phyloP scores from a whole-genome alignment of 2,113 vertebrate genomes.

The Cebus imitator region DNA sequence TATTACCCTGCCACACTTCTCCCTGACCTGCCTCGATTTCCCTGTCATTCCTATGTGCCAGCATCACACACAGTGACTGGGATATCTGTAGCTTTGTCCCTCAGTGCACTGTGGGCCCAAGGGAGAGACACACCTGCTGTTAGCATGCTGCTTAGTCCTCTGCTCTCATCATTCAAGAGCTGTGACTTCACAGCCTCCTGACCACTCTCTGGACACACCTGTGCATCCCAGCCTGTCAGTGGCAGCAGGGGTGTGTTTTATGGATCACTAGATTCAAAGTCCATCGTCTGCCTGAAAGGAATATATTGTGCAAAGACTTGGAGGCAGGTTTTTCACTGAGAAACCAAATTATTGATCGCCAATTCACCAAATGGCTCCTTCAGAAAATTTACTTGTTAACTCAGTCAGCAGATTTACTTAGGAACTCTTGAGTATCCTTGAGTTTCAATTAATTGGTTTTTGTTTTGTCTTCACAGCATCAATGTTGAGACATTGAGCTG shows the following conservation, averaged over 20 bases:
- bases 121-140: fast-evolving
- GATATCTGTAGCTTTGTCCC: not conserved
- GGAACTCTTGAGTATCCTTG: too few relatives aligned
- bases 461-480: not conserved
- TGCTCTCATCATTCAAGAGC: not conserved
- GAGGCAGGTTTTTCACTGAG: not conserved
- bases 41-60: not conserved
- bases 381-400: not conserved
- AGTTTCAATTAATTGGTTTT: not conserved
- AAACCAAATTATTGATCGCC: not conserved
- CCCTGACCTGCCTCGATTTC: not conserved
- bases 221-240: fast-evolving
- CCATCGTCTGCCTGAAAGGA: not conserved
- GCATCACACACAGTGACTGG: not conserved
- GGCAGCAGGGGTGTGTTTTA: not conserved
- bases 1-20: too few relatives aligned
- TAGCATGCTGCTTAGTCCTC: fast-evolving
- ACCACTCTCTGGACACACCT: too few relatives aligned
- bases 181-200: not conserved
- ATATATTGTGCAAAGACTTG: not conserved
- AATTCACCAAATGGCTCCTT: not conserved
- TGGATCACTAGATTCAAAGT: not conserved
- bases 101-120: fast-evolving
- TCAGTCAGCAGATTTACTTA: not conserved
- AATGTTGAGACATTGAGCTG: too few relatives aligned